These are phyloP conservation scores for Varecia variegata DNA, from an alignment of 2,797 vertebrate genomes.

Conservation along the genomic window DNA sequence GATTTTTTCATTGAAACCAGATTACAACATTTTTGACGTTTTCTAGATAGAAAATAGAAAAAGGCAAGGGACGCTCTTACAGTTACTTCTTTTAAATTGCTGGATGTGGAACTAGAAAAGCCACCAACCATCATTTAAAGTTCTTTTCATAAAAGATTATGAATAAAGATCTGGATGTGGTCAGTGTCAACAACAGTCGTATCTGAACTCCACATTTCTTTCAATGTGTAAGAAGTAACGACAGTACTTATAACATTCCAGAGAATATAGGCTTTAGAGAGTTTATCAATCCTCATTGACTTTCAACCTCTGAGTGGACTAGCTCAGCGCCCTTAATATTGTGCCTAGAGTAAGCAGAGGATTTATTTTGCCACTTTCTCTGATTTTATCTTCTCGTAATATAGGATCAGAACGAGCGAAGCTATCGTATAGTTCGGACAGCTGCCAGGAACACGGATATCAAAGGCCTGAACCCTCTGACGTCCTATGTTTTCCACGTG, in stretches of 20 bases:
- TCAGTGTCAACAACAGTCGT: conserved; percentile 59
- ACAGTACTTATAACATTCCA: conserved; percentile 4
- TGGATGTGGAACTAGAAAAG: not conserved
- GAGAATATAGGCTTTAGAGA: conserved; percentile 38
- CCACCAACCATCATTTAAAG: conserved; percentile 50
- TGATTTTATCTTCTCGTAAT: not conserved
- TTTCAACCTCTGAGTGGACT: not conserved
- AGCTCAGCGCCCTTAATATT: not conserved
- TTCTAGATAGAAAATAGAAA: conserved; percentile 67
- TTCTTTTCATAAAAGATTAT: conserved; percentile 57
- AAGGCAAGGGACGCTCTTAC: conserved; percentile 1
- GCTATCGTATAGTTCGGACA: conserved; percentile 97
- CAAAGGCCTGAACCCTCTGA: conserved; percentile 95
- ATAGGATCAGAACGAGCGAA: conserved; percentile 98
- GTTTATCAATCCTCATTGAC: not conserved
- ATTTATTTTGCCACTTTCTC: not conserved
- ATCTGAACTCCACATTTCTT: conserved; percentile 38
- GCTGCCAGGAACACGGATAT: conserved; percentile 93
- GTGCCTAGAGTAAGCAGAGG: not conserved
- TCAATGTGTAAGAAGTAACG: not conserved
- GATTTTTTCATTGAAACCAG: conserved; percentile 63
- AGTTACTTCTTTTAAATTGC: conserved; percentile 32
- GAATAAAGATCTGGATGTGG: conserved; percentile 31
- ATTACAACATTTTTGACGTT: conserved; percentile 74
- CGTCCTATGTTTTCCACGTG: conserved; percentile 97